Base-by-base conservation (phyloP, 2,797 vertebrate species). In the Lacerta agilis region DNA sequence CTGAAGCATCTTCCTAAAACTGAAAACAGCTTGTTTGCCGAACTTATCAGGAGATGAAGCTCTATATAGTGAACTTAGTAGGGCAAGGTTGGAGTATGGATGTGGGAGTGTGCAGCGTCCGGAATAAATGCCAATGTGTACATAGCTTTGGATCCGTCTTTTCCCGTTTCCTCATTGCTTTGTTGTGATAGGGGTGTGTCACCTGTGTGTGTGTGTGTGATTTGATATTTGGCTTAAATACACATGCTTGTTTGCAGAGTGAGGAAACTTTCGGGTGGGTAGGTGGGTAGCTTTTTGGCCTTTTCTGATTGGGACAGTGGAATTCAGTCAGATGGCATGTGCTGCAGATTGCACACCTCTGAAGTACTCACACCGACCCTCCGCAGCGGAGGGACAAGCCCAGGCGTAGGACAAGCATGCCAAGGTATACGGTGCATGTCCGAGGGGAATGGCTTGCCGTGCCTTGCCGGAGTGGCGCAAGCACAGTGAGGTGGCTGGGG, bases 361-460 rank as follows among this genome's bases (percentile, higher is more conserved):
- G 88, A 55, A 58, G 72, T 75, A 80, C 41, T 15, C 0, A 0
- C 80, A 13, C 64, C 75, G 17, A 85, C 5, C 17, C 38, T 80
- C 64, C 25, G 33, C 0, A 0, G 25, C 49, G 11, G 71, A 83
- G 77, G 33, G 79, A 9, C 36, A 18, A 1, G 8, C 36, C 5
- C 36, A 87, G 66, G 25, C 79, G 45, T 87, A 83, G 27, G 0
- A 58, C 9, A 88, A 92, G 8, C 67, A 99, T 99, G 99, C 98
- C 98, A 86, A 97, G 98, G 79, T 99, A 98, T 91, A 99, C 99
- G 0, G 98, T 98, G 67, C 99, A 99, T 1, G 97, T 99, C 88
- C 96, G 98, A 36, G 98, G 98, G 81, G 99, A 99, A 92, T 99
- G 99, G 99, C 95, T 99, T 94, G 97, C 98, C 0, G 98, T 99